These are phyloP conservation scores for Anastrepha obliqua DNA, from an alignment of 1,140 invertebrate genomes.

Conservation along the genomic window DNA sequence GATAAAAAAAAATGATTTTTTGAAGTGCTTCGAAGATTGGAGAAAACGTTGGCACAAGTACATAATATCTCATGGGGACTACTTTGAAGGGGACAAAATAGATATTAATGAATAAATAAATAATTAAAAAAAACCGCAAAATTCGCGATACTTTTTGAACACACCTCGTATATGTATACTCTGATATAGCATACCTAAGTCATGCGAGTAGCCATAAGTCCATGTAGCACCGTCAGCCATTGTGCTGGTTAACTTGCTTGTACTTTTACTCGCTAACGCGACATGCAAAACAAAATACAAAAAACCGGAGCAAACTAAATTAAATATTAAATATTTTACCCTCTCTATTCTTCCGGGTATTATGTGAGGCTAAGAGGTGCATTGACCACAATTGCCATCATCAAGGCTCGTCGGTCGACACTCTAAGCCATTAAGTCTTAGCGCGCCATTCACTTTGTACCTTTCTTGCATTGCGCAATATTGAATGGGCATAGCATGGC, in stretches of 20 bases:
- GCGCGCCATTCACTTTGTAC: constrained; percentile 39
- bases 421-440: not conserved
- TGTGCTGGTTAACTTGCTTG: constrained; percentile 7
- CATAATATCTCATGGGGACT: not conserved
- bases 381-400: constrained; percentile 46
- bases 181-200: not conserved
- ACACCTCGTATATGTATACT: no score
- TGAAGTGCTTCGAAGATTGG: no score
- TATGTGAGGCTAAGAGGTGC: constrained; percentile 47
- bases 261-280: not conserved
- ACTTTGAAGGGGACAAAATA: no score
- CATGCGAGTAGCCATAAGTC: constrained; percentile 8
- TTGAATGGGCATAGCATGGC: not conserved
- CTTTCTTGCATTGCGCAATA: constrained; percentile 24
- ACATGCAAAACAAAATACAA: not conserved
- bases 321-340: constrained; percentile 45
- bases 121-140: no score
- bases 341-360: constrained; percentile 24
- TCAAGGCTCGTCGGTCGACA: not conserved
- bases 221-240: not conserved
- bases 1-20: no score
- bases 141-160: not conserved
- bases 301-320: not conserved
- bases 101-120: no score
- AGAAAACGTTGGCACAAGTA: not conserved